These are phyloP conservation scores for Heptranchias perlo DNA, from an alignment of 2,113 vertebrate genomes.

Conservation along the genomic window DNA sequence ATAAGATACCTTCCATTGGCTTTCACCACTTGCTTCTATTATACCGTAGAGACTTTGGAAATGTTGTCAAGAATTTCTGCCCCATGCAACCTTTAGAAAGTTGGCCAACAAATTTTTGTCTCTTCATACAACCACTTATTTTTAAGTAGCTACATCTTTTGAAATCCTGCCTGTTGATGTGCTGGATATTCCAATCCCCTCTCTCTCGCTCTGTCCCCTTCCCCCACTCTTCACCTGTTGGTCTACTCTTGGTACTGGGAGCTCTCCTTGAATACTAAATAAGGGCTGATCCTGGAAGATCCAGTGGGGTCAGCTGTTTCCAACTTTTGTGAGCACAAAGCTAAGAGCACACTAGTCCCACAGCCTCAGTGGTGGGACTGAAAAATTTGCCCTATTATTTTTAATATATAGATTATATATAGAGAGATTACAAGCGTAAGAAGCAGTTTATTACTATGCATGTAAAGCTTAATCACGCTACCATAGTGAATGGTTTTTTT, in stretches of 20 bases:
- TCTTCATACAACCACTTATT: not conserved
- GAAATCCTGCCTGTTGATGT: not conserved
- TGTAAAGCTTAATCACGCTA: not conserved
- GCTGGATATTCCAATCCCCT: not conserved
- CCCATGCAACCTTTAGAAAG: not conserved
- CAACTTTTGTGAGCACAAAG: not conserved
- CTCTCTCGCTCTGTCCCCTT: not conserved
- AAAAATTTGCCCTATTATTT: not conserved
- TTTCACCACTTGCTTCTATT: not conserved
- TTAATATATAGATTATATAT: not conserved
- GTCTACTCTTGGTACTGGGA: not conserved
- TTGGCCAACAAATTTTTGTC: not conserved
- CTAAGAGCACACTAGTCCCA: not conserved
- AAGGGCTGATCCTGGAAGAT: not conserved
- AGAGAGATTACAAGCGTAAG: not conserved
- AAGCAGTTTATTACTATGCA: not conserved
- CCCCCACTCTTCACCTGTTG: not conserved
- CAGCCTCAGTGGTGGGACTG: no score
- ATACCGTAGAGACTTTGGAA: not conserved
- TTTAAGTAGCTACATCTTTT: not conserved
- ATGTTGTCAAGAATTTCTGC: not conserved
- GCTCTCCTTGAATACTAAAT: not conserved
- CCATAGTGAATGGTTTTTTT: not conserved
- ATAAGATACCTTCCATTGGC: not conserved
- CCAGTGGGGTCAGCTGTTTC: not conserved